Percentiles rank a stretch among this genome's conserved stretches.
Conservation (phyloP, 92 coral and sea anemone genomes). For the Montipora capitata region DNA sequence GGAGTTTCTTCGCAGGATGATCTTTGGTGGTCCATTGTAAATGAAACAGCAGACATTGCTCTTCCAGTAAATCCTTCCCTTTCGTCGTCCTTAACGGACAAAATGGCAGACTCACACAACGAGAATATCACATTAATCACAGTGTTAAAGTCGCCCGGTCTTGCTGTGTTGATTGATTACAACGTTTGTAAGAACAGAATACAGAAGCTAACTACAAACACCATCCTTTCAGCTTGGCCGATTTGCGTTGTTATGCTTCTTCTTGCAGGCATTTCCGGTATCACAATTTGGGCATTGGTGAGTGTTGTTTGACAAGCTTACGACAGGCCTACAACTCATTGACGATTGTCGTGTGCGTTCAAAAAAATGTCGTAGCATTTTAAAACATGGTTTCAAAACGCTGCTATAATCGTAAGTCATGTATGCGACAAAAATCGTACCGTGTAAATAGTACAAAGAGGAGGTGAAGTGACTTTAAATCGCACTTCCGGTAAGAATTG, state of each 20-base stretch:
- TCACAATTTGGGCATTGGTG: slow-evolving; percentile 84
- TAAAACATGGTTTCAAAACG: no score
- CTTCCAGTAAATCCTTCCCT: slow-evolving; percentile 76
- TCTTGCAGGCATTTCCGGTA: slow-evolving; percentile 82
- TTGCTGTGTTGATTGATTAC: slow-evolving; percentile 81
- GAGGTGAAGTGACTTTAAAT: no score
- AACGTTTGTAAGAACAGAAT: slow-evolving; percentile 65
- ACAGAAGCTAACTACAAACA: slow-evolving; percentile 34
- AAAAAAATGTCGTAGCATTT: no score
- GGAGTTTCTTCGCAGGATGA: slow-evolving; percentile 58
- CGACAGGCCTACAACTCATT: no score
- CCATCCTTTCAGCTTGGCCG: slow-evolving; percentile 83
- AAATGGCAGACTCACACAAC: slow-evolving; percentile 8
- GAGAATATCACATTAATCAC: slow-evolving; percentile 35
- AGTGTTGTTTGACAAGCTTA: slow-evolving; percentile 3
- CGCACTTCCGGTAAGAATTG: no score
- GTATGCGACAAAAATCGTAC: no score
- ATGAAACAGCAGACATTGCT: slow-evolving; percentile 60
- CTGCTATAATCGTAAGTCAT: no score
- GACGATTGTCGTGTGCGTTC: no score
- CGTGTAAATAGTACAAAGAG: no score
- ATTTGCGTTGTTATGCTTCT: slow-evolving; percentile 65
- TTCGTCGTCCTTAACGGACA: slow-evolving; percentile 17
- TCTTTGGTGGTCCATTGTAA: slow-evolving; percentile 28
- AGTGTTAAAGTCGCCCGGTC: slow-evolving; percentile 77